Evolutionary conservation across 2,888 invertebrate species (phyloP), one percentile per base, ranked within the genome.

Genomic region (Podotricha telesiphe): DNA sequence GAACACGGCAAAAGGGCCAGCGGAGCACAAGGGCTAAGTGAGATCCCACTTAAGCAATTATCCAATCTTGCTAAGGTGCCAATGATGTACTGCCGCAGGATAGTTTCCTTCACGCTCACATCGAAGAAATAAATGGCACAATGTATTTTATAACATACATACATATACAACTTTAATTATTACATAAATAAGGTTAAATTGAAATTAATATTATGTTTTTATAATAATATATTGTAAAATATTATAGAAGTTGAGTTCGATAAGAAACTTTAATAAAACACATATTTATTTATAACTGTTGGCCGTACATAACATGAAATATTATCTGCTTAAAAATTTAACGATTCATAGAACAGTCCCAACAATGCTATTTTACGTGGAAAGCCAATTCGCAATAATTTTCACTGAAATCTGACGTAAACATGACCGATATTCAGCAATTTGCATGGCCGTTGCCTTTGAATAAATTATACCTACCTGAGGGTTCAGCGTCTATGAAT

Each of bases 381-480:
- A 80, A 85, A 86, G 84, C 86, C 88, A 83, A 86, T 88, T 82
- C 87, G 87, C 88, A 88, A 91, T 89, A 91, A 92, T 88, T 93
- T 90, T 85, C 85, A 83, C 86, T 84, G 84, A 89, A 91, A 90
- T 90, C 89, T 91, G 91, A 92, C 92, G 78, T 85, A 86, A 87
- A 91, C 92, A 92, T 92, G 92, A 91, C 92, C 91, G 91, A 92
- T 92, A 93, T 91, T 89, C 90, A 77, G 80, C 86, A 87, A 93
- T 93, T 93, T 92, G 92, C 92, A 92, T 91, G 92, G 86, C 90
- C 89, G 88, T 85, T 85, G 83, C 82, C 86, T 86, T 82, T 91
- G 92, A 92, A 92, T 92, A 93, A 91, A 87, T 92, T 90, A 91
- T 85, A 91, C 88, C 88, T 91, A 89, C 84, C 87, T 82, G 80